These are phyloP conservation scores for Acrossocheilus wenchowensis DNA, from an alignment of 2,797 vertebrate species.

Conservation along the genomic window DNA sequence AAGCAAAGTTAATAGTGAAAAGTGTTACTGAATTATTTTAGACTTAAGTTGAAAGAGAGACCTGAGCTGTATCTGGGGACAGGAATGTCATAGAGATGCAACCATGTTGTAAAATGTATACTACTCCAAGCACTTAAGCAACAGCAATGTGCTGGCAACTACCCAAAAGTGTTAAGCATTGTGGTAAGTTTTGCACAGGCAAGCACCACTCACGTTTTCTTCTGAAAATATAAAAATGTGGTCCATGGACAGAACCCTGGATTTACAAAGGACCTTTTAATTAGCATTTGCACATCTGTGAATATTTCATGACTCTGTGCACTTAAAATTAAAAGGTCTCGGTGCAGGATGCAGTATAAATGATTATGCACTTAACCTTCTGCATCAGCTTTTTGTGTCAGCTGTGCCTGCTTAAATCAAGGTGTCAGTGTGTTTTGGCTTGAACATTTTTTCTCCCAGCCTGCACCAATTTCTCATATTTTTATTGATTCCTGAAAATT, in stretches of 20 bases:
- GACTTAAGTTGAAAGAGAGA: not conserved
- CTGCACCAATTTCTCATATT: not conserved
- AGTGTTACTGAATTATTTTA: not conserved
- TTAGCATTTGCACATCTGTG: constrained; percentile 6
- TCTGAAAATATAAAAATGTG: not conserved
- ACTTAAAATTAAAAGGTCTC: not conserved
- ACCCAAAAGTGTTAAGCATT: not conserved
- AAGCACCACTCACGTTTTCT: not conserved
- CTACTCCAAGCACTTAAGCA: not conserved
- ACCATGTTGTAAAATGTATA: not conserved
- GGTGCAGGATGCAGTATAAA: not conserved
- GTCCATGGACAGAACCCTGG: not conserved
- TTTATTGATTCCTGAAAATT: not conserved
- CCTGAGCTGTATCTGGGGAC: not conserved
- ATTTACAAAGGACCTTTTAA: not conserved
- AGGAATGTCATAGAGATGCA: not conserved
- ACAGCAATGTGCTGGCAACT: not conserved
- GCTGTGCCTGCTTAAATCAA: not conserved
- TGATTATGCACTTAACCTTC: not conserved
- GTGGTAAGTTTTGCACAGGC: not conserved
- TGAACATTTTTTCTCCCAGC: not conserved
- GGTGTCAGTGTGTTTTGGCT: not conserved
- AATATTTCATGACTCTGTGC: constrained; percentile 17
- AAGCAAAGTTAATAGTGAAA: not conserved
- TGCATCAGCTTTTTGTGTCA: not conserved